Percentiles rank a stretch among this genome's conserved stretches.
These are phyloP conservation scores for Hemibagrus wyckioides DNA, from an alignment of 2,113 vertebrate species.

Conservation along the genomic window DNA sequence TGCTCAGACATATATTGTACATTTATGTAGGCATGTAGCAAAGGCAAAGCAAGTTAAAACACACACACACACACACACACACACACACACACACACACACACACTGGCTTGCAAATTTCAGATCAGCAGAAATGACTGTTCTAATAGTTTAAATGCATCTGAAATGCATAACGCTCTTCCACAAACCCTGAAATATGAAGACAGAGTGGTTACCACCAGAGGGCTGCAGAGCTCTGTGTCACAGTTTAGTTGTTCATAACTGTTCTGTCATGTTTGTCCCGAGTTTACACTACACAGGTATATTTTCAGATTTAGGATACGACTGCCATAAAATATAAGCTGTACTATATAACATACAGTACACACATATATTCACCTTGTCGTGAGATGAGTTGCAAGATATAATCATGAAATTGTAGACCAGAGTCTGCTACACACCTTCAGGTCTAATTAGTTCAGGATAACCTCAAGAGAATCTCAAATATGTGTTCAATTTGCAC, in stretches of 20 bases:
- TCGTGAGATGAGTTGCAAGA: neutral
- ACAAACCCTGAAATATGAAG: neutral
- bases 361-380: neutral
- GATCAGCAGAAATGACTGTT: neutral
- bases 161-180: neutral
- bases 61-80: too few species aligned
- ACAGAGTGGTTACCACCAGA: neutral
- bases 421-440: neutral
- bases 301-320: neutral
- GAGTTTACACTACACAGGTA: neutral
- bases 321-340: neutral
- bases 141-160: neutral
- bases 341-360: neutral
- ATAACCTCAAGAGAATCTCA: neutral
- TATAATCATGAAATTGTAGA: neutral
- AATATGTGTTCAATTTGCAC: neutral
- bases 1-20: neutral
- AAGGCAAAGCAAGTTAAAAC: neutral
- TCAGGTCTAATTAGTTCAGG: neutral
- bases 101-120: neutral
- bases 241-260: neutral
- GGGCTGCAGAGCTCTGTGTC: neutral
- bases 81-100: neutral
- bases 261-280: neutral
- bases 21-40: neutral